A percentile compares a stretch with the other conserved stretches of the same genome.
Evolutionary conservation across 2,888 invertebrate species (phyloP).

Genomic region (Nomada ferruginata): DNA sequence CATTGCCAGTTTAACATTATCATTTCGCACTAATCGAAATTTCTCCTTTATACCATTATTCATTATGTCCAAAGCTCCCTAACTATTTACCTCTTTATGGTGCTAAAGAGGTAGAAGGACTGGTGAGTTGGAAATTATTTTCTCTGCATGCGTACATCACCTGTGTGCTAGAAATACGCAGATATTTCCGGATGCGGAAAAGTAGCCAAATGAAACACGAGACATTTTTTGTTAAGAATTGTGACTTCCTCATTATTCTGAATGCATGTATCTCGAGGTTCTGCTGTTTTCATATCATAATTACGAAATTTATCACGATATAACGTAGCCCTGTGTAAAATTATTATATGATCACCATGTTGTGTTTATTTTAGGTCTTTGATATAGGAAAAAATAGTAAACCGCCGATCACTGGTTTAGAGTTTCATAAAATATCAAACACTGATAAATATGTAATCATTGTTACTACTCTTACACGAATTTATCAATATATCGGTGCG

Average conservation of each 20-base stretch:
- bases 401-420: constrained; percentile 94
- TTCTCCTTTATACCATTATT: constrained; percentile 67
- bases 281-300: constrained; percentile 12
- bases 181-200: not conserved
- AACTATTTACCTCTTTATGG: constrained; percentile 91
- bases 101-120: constrained; percentile 90
- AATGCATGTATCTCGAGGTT: constrained; percentile 18
- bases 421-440: constrained; percentile 90
- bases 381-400: constrained; percentile 92
- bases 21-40: constrained; percentile 38
- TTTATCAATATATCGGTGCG: constrained; percentile 94
- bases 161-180: constrained; percentile 32
- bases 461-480: constrained; percentile 92
- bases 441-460: constrained; percentile 92
- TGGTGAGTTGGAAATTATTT: constrained; percentile 86
- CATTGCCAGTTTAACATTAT: constrained; percentile 41
- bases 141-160: constrained; percentile 38
- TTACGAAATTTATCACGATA: constrained; percentile 1
- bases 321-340: constrained; percentile 7
- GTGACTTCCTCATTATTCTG: not conserved
- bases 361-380: constrained; percentile 88
- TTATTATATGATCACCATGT: constrained; percentile 4
- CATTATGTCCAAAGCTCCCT: constrained; percentile 87
- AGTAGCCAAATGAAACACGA: not conserved
- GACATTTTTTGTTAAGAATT: not conserved